Percentiles rank a stretch among this genome's conserved stretches.
phyloP scores from a whole-genome alignment of 2,113 vertebrate species.

The Melozone crissalis region DNA sequence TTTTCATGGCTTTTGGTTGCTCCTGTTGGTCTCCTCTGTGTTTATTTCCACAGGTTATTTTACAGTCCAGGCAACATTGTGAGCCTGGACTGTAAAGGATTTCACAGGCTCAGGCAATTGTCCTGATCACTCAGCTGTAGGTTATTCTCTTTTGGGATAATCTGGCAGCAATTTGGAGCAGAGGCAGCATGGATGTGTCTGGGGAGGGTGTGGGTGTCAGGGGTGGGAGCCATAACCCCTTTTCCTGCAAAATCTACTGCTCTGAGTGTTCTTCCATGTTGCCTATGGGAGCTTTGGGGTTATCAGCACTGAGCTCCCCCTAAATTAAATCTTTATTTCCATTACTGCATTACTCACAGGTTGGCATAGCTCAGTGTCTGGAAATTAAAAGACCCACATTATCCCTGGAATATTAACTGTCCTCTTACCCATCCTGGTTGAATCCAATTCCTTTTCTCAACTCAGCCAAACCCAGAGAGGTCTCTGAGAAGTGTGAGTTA shows the following conservation, averaged over 20 bases:
- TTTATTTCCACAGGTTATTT: slow-evolving; percentile 5
- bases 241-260: background rate
- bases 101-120: slow-evolving; percentile 1
- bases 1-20: background rate
- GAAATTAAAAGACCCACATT: background rate
- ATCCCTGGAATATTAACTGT: background rate
- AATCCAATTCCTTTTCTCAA: background rate
- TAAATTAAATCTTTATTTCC: background rate
- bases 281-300: background rate
- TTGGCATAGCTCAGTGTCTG: background rate
- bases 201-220: background rate
- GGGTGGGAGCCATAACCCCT: background rate
- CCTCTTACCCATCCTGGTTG: background rate
- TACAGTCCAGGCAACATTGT: fast-evolving
- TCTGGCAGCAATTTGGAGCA: slow-evolving; percentile 22
- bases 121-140: background rate
- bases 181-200: background rate
- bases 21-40: background rate
- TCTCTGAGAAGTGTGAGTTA: background rate
- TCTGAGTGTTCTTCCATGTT: background rate
- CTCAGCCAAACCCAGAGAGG: background rate
- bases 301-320: background rate
- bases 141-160: background rate
- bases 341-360: background rate
- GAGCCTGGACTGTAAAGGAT: slow-evolving; percentile 5